Evolutionary conservation across 2,113 vertebrate genomes (phyloP).

Genomic region (Pteropus alecto): DNA sequence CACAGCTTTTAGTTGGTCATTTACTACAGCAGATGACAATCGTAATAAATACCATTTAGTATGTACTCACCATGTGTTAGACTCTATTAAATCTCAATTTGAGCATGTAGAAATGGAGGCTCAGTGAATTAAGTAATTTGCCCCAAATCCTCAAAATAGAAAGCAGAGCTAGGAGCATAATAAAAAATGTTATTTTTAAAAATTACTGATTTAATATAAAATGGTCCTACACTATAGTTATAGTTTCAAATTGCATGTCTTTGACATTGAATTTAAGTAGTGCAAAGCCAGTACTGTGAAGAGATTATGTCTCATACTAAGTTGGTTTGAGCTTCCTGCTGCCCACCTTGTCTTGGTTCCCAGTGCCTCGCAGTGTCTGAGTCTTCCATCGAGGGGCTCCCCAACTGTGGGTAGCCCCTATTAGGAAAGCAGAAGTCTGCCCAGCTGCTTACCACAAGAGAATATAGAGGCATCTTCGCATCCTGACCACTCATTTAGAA

Average conservation of each 20-base stretch:
- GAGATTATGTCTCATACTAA: not conserved
- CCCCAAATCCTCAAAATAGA: not conserved
- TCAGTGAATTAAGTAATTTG: not conserved
- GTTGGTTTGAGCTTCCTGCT: not conserved
- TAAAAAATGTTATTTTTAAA: not conserved
- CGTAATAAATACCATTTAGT: not conserved
- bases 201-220: not conserved
- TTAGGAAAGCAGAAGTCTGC: not conserved
- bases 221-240: not conserved
- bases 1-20: not conserved
- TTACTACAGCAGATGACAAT: not conserved
- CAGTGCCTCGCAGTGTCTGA: too few relatives aligned
- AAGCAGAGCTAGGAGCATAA: not conserved
- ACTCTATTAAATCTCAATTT: not conserved
- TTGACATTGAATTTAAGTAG: not conserved
- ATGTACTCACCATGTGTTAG: not conserved
- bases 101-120: not conserved
- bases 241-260: not conserved
- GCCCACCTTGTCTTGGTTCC: not conserved
- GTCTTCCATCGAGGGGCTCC: not conserved
- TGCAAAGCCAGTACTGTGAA: not conserved
- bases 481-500: not conserved
- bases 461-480: not conserved
- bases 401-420: not conserved
- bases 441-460: not conserved